A percentile compares a stretch with the other conserved stretches of the same genome.
phyloP scores from a whole-genome alignment of 2,113 vertebrate species.

The Xenotilapia leptura region DNA sequence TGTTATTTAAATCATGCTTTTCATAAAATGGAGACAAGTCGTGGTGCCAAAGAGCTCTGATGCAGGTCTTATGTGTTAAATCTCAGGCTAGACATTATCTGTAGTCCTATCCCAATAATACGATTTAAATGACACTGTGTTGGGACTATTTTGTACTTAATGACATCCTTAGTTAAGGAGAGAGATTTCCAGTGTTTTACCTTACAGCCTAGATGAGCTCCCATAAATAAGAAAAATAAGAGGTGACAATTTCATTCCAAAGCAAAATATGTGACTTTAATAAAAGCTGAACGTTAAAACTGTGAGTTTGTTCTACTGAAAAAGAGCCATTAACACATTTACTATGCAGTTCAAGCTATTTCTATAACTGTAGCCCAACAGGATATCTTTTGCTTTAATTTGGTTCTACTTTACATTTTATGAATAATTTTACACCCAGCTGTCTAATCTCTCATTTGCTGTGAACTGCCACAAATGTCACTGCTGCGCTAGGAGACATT shows the following conservation, averaged over 20 bases:
- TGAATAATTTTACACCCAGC: not conserved
- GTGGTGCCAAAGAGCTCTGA: not conserved
- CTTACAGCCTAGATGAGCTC: not conserved
- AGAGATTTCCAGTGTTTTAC: not conserved
- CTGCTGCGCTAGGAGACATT: constrained; percentile 29
- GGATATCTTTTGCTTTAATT: not conserved
- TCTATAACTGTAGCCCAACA: not conserved
- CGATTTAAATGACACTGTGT: not conserved
- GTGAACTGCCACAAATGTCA: constrained; percentile 27
- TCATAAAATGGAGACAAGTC: not conserved
- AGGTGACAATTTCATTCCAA: not conserved
- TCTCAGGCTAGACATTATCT: not conserved
- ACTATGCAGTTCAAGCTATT: not conserved
- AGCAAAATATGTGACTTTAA: not conserved
- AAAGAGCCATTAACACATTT: not conserved
- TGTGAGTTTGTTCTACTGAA: not conserved
- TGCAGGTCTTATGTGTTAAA: not conserved
- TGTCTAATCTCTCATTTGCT: not conserved
- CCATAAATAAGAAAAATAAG: not conserved
- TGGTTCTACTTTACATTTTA: not conserved
- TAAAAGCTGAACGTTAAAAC: not conserved
- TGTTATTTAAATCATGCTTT: not conserved
- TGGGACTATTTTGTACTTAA: not conserved
- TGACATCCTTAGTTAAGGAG: not conserved
- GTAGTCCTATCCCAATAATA: not conserved